Evolutionary conservation across 2,113 vertebrate species (phyloP).

Genomic region (Archocentrus centrarchus): DNA sequence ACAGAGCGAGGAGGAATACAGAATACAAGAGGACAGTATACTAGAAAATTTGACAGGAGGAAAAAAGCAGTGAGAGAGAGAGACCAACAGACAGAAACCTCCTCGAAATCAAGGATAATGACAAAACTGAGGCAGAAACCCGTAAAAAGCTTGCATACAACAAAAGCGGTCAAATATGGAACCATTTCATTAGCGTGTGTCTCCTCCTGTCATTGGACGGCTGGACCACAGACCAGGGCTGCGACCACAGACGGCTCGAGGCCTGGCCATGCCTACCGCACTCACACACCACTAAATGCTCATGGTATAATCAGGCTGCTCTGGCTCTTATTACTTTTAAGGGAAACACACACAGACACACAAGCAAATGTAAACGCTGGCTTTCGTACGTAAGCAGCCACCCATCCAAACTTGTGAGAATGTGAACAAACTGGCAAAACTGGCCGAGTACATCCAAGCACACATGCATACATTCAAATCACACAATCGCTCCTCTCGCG

Average conservation of each 20-base stretch:
- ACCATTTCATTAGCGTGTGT: slow-evolving; percentile 74
- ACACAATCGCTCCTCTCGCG: slow-evolving; percentile 21
- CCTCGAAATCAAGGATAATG: slow-evolving; percentile 22
- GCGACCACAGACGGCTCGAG: slow-evolving; percentile 67
- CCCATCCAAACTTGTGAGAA: not conserved
- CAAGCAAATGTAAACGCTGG: slow-evolving; percentile 6
- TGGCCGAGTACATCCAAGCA: not conserved
- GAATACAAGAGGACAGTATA: not conserved
- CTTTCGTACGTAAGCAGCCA: slow-evolving; percentile 33
- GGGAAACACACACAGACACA: slow-evolving; percentile 40
- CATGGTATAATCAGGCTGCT: slow-evolving; percentile 39
- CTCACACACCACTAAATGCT: slow-evolving; percentile 60
- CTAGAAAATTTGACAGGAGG: slow-evolving; percentile 20
- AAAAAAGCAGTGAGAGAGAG: slow-evolving; percentile 22
- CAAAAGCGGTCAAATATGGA: slow-evolving; percentile 65
- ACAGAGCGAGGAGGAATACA: slow-evolving; percentile 1
- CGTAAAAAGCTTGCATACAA: slow-evolving; percentile 4
- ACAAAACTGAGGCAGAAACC: slow-evolving; percentile 34
- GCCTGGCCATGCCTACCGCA: slow-evolving; percentile 51
- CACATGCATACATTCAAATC: not conserved
- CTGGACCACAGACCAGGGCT: slow-evolving; percentile 60
- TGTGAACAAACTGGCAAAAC: slow-evolving; percentile 14
- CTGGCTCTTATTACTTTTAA: slow-evolving; percentile 35
- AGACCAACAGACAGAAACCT: slow-evolving; percentile 10
- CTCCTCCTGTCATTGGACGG: slow-evolving; percentile 65